Percentiles rank a stretch among this genome's conserved stretches.
phyloP scores from a whole-genome alignment of 2,888 invertebrate species.

The Iselma pallidipennis region DNA sequence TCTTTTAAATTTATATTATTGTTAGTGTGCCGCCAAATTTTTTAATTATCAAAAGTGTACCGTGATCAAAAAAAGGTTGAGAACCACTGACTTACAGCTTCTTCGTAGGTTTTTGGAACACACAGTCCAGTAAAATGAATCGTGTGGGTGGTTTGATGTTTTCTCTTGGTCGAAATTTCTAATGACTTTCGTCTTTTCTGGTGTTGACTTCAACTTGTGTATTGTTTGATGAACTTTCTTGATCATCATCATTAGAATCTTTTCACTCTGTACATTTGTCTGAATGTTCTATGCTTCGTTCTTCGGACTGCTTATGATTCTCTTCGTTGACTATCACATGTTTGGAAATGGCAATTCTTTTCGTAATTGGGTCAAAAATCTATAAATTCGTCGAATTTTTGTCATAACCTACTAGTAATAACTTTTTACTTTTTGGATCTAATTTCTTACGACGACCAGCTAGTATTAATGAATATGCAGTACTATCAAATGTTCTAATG shows the following conservation, averaged over 20 bases:
- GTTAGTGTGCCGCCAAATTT: no score
- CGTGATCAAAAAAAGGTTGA: no score
- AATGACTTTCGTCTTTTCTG: background rate
- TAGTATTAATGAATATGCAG: slow-evolving; percentile 22
- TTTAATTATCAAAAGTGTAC: no score
- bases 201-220: background rate
- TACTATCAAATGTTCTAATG: slow-evolving; percentile 22
- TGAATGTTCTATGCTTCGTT: background rate
- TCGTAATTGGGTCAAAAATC: background rate
- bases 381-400: background rate
- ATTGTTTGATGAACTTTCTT: background rate
- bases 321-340: slow-evolving; percentile 7
- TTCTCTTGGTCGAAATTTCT: background rate
- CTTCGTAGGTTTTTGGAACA: background rate
- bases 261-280: background rate
- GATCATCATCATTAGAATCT: background rate
- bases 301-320: background rate
- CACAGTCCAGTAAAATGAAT: background rate
- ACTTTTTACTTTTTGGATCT: background rate
- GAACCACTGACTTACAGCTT: no score
- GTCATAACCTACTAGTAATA: slow-evolving; percentile 4
- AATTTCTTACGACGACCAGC: slow-evolving; percentile 12
- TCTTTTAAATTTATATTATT: no score
- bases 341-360: background rate
- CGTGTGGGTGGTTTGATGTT: background rate